Conservation (phyloP, 2,888 invertebrate species). For the Heteromyza rotundicornis region DNA sequence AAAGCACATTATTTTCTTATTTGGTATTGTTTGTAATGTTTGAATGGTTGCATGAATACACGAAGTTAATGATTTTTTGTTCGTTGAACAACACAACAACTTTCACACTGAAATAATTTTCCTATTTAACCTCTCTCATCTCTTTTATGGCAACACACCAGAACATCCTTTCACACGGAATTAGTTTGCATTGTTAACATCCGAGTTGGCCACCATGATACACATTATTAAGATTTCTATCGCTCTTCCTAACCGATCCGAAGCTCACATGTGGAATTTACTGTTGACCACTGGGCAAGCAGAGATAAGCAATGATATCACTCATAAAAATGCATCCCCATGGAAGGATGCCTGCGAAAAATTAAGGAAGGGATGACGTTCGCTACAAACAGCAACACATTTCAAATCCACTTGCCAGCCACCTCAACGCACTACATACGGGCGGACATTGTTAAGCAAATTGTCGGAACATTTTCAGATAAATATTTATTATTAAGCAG, state of each 20-base stretch:
- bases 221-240: neutral
- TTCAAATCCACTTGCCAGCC: neutral
- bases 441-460: conserved; percentile 30
- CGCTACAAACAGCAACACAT: neutral
- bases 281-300: conserved; percentile 46
- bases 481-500: conserved; percentile 33
- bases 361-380: conserved; percentile 6
- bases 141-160: neutral
- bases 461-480: conserved; percentile 31
- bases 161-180: conserved; percentile 17
- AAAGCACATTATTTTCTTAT: no score
- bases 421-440: neutral
- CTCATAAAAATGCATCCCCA: conserved; percentile 48
- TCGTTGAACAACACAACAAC: no score
- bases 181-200: conserved; percentile 16
- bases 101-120: no score
- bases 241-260: neutral
- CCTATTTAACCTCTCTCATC: neutral
- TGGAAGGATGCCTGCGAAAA: conserved; percentile 22
- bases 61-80: no score
- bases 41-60: no score
- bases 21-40: no score
- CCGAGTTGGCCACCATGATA: neutral
- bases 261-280: conserved; percentile 31
- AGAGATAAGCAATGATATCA: conserved; percentile 46